Evolutionary conservation across 2,113 vertebrate genomes (phyloP), one percentile per base, ranked within the genome.

Genomic region (Paradisaea rubra): DNA sequence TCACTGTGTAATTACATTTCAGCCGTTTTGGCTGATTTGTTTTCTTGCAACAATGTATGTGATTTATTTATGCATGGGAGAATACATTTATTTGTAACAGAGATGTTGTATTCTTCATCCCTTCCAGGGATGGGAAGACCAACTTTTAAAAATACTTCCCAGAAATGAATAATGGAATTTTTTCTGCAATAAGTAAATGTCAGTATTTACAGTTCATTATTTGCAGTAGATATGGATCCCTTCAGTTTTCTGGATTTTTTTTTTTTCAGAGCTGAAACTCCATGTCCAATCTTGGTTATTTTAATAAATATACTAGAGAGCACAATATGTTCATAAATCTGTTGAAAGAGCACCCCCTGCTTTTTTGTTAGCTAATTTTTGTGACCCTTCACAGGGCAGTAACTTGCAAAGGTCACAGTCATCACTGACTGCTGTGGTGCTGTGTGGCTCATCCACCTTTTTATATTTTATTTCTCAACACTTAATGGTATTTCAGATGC

Each of bases 321-420:
- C 41, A 80, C 49, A 88, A 13, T 41, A 33, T 22, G 17, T 33
- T 60, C 1, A 28, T 50, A 71, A 85, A 61, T 86, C 3, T 77
- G 72, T 77, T 37, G 35, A 78, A 91, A 77, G 47, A 83, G 45
- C n/a, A 79, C 11, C 10, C 41, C 31, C 28, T 82, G 76, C 35
- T 91, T 93, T 96, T 92, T 86, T 54, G 30, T 78, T 91, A 41
- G 63, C 47, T 90, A 24, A 50, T 88, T 94, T 82, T 77, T 63
- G 31, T 85, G 80, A 88, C 63, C 53, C 73, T 91, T 53, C 63
- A 49, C 27, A 41, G 53, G 66, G 21, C 33, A 53, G 37, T 76
- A 49, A 81, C 90, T 95, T 74, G 49, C 59, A 84, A 65, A 89
- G 65, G 85, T 91, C 85, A 64, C 53, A 64, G 73, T 71, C 49